Evolutionary conservation across 2,797 vertebrate genomes (phyloP).

Genomic region (Neoniphon sammara): DNA sequence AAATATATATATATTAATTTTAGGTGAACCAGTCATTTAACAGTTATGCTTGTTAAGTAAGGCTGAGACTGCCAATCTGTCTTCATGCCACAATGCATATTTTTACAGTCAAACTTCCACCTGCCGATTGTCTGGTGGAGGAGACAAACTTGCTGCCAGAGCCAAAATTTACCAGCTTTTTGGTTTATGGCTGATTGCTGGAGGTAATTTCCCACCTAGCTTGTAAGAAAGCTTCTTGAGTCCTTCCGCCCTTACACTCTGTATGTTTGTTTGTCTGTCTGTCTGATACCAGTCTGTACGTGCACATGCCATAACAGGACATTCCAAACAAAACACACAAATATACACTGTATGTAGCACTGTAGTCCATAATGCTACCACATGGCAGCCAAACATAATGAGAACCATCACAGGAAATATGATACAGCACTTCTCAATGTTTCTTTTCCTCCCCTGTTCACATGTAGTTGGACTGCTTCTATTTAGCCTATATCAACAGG

Average conservation of each 20-base stretch:
- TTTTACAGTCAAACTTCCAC: no score
- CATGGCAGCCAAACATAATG: conserved; percentile 66
- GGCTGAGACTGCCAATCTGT: no score
- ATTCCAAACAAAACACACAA: conserved; percentile 74
- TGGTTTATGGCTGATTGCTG: no score
- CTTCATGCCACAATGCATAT: no score
- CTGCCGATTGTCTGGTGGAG: no score
- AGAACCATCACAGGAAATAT: conserved; percentile 66
- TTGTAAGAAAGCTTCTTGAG: conserved; percentile 39
- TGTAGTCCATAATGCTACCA: conserved; percentile 70
- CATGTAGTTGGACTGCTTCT: conserved; percentile 35
- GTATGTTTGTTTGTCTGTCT: conserved; percentile 71
- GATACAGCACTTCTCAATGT: conserved; percentile 35
- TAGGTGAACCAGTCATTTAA: no score
- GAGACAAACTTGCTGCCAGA: no score
- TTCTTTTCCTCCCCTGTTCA: conserved; percentile 21
- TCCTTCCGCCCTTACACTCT: conserved; percentile 41
- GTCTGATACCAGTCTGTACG: conserved; percentile 69
- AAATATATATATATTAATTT: no score
- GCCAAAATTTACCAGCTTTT: no score
- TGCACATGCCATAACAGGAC: conserved; percentile 80
- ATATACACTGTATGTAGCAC: conserved; percentile 64
- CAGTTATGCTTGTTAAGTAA: no score
- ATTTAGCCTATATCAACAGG: conserved; percentile 42
- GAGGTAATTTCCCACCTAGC: conserved; percentile 7